A percentile compares a stretch with the other conserved stretches of the same genome.
Evolutionary conservation across 37 sponge, comb jelly and placozoan species (phyloP).

Genomic region (Beroe forskalii): DNA sequence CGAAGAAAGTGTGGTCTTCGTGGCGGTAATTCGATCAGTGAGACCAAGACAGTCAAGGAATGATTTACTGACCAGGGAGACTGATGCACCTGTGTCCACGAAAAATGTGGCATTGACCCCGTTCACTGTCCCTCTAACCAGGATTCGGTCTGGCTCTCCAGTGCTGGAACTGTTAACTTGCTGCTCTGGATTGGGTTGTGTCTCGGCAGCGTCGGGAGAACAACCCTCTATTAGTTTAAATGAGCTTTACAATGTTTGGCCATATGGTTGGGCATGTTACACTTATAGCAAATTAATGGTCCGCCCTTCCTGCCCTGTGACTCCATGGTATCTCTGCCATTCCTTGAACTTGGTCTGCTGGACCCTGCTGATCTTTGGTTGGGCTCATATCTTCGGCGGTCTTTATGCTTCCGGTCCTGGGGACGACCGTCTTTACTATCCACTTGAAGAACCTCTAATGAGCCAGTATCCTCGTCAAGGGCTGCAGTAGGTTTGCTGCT

Average conservation of each 20-base stretch:
- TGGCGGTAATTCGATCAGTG: neutral
- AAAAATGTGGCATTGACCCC: neutral
- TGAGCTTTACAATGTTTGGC: neutral
- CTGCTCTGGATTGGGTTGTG: neutral
- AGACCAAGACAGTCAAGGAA: neutral
- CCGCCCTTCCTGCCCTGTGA: too few species aligned
- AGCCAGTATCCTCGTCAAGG: neutral
- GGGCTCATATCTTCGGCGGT: too few species aligned
- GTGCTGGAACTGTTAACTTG: neutral
- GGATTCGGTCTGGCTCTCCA: neutral
- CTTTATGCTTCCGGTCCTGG: too few species aligned
- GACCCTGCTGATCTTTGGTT: too few species aligned
- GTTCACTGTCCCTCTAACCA: neutral
- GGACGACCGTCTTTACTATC: too few species aligned
- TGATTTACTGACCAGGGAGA: neutral
- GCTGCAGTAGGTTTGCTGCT: neutral
- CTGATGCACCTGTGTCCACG: neutral
- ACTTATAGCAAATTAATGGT: neutral
- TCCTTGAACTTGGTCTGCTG: too few species aligned
- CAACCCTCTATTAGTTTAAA: neutral
- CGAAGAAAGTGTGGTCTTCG: neutral
- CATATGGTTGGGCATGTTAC: neutral
- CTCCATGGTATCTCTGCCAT: too few species aligned
- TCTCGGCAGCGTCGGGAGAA: neutral
- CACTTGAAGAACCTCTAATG: neutral